Conservation (phyloP, 1,140 invertebrate genomes). For the Drosophila murphyi region DNA sequence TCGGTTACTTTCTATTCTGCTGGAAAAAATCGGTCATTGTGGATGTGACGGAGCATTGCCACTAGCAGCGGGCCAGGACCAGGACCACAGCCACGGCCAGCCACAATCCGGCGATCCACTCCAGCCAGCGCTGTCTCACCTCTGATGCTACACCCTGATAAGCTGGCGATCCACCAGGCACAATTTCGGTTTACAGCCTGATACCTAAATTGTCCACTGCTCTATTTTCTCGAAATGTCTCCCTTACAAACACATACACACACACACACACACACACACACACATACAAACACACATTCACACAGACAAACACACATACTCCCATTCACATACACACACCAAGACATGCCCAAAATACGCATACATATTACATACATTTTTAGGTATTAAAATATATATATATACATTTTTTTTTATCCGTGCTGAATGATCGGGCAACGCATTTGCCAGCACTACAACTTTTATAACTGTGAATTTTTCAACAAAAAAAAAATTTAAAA, state of each 20-base stretch:
- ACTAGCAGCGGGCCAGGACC: constrained; percentile 86
- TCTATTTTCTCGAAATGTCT: constrained; percentile 51
- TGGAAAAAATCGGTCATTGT: constrained; percentile 96
- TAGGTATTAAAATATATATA: constrained; percentile 42
- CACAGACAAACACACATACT: neutral
- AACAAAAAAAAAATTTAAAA: constrained; percentile 28
- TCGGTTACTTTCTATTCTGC: constrained; percentile 97
- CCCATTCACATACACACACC: constrained; percentile 1
- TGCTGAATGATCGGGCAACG: constrained; percentile 22
- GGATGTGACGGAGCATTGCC: constrained; percentile 97
- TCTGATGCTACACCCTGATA: constrained; percentile 17
- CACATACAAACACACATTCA: neutral
- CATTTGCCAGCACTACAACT: constrained; percentile 20
- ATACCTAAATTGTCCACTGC: neutral
- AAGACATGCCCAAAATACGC: constrained; percentile 9
- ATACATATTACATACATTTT: constrained; percentile 18
- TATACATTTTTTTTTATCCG: constrained; percentile 26
- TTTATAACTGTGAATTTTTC: constrained; percentile 44
- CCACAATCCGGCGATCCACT: constrained; percentile 8
- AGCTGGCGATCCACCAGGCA: constrained; percentile 18
- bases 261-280: constrained; percentile 7
- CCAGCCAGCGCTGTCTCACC: constrained; percentile 57
- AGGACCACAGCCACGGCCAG: constrained; percentile 20
- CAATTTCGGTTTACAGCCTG: too few species aligned
- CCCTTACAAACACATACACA: constrained; percentile 5